phyloP scores from a whole-genome alignment of 1,140 invertebrate species.

The Drosophila sturtevanti region DNA sequence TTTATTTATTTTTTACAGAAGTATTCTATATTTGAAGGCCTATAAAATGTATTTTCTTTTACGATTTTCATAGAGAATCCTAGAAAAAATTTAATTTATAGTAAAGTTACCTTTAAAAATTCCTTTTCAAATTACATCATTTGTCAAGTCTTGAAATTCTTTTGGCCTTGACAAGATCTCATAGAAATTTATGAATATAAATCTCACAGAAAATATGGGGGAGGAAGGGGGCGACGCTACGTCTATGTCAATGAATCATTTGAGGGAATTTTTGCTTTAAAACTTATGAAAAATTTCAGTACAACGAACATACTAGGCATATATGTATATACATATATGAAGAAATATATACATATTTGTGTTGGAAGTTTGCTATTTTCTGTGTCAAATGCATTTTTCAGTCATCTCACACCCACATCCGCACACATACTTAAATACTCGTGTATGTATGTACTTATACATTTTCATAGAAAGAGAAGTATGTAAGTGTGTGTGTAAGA shows the following conservation, averaged over 20 bases:
- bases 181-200: no score
- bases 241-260: not conserved
- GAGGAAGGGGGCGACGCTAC: not conserved
- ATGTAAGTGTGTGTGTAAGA: not conserved
- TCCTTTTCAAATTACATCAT: no score
- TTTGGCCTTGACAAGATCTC: no score
- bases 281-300: conserved; percentile 2
- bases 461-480: not conserved
- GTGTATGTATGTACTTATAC: not conserved
- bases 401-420: conserved; percentile 62
- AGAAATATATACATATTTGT: no score
- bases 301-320: not conserved
- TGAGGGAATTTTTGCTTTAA: not conserved
- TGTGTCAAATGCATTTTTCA: conserved; percentile 79
- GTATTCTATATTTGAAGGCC: no score
- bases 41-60: no score
- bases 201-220: no score
- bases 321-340: not conserved
- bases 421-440: conserved; percentile 3
- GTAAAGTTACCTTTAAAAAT: no score
- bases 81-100: no score
- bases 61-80: no score
- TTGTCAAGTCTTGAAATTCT: no score
- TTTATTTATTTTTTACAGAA: no score
- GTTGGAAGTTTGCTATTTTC: conserved; percentile 31